Evolutionary conservation across 30 jellyfish, hydroid and myxozoan genomes (phyloP).

Genomic region (Pelagia noctiluca): DNA sequence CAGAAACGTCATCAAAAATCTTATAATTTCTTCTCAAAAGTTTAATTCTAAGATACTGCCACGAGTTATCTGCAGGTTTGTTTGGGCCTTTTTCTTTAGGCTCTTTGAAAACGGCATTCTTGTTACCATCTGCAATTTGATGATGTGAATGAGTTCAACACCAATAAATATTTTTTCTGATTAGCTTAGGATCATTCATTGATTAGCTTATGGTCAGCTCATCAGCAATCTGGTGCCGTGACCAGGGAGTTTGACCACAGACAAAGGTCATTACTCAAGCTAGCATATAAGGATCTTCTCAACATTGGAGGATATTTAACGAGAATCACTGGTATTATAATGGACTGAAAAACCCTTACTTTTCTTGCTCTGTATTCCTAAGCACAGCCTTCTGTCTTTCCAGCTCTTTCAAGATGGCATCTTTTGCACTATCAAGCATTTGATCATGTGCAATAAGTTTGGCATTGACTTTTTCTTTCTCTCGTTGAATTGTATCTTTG

Average conservation of each 20-base stretch:
- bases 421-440: constrained; percentile 73
- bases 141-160: too few species aligned
- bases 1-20: too few species aligned
- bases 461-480: constrained; percentile 44
- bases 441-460: constrained; percentile 55
- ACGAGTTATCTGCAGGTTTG: too few species aligned
- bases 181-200: background rate
- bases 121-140: too few species aligned
- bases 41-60: too few species aligned
- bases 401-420: constrained; percentile 65
- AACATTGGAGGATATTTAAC: too few species aligned
- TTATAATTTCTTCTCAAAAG: too few species aligned
- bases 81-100: too few species aligned
- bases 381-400: constrained; percentile 63
- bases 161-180: too few species aligned
- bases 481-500: constrained; percentile 70
- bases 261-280: background rate
- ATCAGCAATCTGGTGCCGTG: background rate
- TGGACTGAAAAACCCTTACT: constrained; percentile 36
- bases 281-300: background rate
- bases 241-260: background rate
- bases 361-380: constrained; percentile 61
- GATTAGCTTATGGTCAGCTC: too few species aligned
- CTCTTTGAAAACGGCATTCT: too few species aligned
- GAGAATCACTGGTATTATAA: background rate